Percentiles rank a stretch among this genome's conserved stretches.
Conservation (phyloP, 2,113 vertebrate genomes). For the Datnioides undecimradiatus region DNA sequence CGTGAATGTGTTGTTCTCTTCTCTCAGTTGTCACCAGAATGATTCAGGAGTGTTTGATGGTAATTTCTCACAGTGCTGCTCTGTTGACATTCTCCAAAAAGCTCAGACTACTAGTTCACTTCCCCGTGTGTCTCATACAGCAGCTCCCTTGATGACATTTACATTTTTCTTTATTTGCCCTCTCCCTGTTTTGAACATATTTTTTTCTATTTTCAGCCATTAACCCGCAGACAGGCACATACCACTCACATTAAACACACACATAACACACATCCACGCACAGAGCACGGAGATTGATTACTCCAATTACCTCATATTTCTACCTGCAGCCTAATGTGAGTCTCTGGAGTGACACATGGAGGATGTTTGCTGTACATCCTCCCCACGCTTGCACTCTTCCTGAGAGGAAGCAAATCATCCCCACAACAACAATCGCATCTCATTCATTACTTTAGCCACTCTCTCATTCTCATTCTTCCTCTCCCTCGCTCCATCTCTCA, state of each 20-base stretch:
- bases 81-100: slow-evolving; percentile 26
- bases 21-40: slow-evolving; percentile 13
- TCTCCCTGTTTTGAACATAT: slow-evolving; percentile 16
- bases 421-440: slow-evolving; percentile 45
- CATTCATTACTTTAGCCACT: slow-evolving; percentile 26
- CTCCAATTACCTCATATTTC: slow-evolving; percentile 29
- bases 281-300: slow-evolving; percentile 25
- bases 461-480: slow-evolving; percentile 23
- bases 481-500: slow-evolving; percentile 24
- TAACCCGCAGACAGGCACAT: slow-evolving; percentile 23
- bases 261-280: not conserved
- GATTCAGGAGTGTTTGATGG: slow-evolving; percentile 29
- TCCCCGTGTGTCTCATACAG: not conserved
- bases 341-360: slow-evolving; percentile 34
- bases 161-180: slow-evolving; percentile 29
- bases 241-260: slow-evolving; percentile 5
- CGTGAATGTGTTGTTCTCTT: slow-evolving; percentile 1
- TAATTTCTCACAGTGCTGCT: slow-evolving; percentile 30
- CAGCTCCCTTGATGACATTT: slow-evolving; percentile 21
- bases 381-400: slow-evolving; percentile 4
- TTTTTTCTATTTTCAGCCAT: slow-evolving; percentile 15
- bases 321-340: slow-evolving; percentile 23
- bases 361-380: slow-evolving; percentile 33
- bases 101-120: not conserved
- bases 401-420: slow-evolving; percentile 49